These are phyloP conservation scores for Chaetophractus vellerosus DNA, from an alignment of 2,797 vertebrate genomes.

Conservation along the genomic window DNA sequence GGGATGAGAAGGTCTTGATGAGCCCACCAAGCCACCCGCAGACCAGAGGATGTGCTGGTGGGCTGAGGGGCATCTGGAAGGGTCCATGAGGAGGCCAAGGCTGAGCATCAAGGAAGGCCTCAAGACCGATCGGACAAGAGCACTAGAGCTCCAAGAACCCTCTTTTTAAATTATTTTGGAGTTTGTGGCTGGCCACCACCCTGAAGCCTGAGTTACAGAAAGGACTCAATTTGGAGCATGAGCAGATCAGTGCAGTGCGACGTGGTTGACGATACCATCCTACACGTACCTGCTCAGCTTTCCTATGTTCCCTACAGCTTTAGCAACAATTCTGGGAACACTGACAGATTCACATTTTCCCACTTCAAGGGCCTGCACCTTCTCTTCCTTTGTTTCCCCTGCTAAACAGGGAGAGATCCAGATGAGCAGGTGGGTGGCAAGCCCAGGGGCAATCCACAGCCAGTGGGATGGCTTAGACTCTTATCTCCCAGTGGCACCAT, in stretches of 20 bases:
- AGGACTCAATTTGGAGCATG: too few species aligned
- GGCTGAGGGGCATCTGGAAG: too few species aligned
- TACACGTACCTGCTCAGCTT: too few species aligned
- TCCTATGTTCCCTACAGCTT: not conserved
- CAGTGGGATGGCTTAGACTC: not conserved
- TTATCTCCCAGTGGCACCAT: not conserved
- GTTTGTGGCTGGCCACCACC: not conserved
- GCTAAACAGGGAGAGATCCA: not conserved
- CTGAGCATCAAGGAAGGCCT: too few species aligned
- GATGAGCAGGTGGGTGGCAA: too few species aligned
- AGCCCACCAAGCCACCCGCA: too few species aligned
- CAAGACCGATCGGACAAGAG: not conserved
- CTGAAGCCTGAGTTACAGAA: not conserved
- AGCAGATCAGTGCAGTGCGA: rapidly evolving
- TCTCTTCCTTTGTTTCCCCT: not conserved
- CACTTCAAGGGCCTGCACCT: too few species aligned
- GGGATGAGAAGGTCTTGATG: too few species aligned
- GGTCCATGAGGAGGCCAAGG: too few species aligned
- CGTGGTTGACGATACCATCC: not conserved
- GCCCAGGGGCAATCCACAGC: not conserved
- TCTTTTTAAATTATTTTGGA: not conserved
- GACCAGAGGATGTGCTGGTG: too few species aligned
- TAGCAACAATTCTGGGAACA: not conserved
- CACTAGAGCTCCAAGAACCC: too few species aligned
- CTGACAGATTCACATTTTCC: not conserved